Evolutionary conservation across 2,888 invertebrate species (phyloP).

Genomic region (Rhagophthalmus giganteus): DNA sequence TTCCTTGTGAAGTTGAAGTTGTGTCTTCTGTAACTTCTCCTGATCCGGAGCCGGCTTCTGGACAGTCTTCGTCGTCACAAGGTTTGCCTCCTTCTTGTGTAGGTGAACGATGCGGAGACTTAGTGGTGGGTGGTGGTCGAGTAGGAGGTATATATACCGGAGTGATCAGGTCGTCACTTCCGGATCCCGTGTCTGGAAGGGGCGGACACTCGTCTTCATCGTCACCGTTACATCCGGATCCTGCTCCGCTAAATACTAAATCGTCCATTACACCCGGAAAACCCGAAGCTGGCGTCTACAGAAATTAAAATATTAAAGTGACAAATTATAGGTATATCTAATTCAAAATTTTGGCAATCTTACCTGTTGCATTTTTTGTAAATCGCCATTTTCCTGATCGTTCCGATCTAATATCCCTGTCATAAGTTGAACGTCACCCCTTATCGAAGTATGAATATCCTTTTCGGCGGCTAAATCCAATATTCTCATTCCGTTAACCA

Average conservation of each 20-base stretch:
- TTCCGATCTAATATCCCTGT: slow-evolving; percentile 74
- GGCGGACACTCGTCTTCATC: slow-evolving; percentile 89
- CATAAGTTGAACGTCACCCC: slow-evolving; percentile 83
- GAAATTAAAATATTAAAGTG: slow-evolving; percentile 10
- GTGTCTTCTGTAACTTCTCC: slow-evolving; percentile 70
- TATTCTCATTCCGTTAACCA: slow-evolving; percentile 81
- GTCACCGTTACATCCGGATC: slow-evolving; percentile 87
- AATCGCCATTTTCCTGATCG: slow-evolving; percentile 57
- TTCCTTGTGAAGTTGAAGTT: slow-evolving; percentile 59
- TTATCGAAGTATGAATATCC: slow-evolving; percentile 73
- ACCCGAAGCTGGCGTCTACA: slow-evolving; percentile 82
- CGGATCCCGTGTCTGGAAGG: slow-evolving; percentile 73
- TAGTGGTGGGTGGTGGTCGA: slow-evolving; percentile 66
- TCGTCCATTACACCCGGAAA: slow-evolving; percentile 82
- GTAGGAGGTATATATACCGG: slow-evolving; percentile 88
- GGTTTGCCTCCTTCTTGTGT: slow-evolving; percentile 45
- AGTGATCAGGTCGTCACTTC: slow-evolving; percentile 90
- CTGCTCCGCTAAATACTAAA: slow-evolving; percentile 88
- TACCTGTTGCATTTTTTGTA: slow-evolving; percentile 89
- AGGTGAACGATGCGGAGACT: slow-evolving; percentile 39
- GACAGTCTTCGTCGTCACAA: slow-evolving; percentile 86
- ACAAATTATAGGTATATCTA: neutral
- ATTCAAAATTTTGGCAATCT: slow-evolving; percentile 32
- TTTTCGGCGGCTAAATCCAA: slow-evolving; percentile 84
- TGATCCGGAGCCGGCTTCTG: slow-evolving; percentile 76